A percentile compares a stretch with the other conserved stretches of the same genome.
Evolutionary conservation across 2,888 invertebrate species (phyloP).

Genomic region (Melanotus villosus): DNA sequence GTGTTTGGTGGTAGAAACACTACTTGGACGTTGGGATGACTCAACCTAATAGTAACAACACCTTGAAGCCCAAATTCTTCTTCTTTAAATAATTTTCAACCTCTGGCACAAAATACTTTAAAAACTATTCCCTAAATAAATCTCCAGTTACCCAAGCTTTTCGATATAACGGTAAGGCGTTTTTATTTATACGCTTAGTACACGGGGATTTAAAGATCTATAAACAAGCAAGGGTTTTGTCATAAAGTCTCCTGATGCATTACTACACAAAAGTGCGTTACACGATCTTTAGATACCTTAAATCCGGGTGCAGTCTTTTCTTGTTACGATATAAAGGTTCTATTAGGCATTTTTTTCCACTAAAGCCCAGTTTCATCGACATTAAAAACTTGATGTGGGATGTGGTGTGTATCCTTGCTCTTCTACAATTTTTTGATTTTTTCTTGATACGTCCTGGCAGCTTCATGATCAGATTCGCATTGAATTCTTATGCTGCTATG

Average conservation of each 20-base stretch:
- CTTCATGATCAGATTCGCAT: too few species aligned
- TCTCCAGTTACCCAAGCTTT: conserved; percentile 6
- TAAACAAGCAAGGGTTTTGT: conserved; percentile 1
- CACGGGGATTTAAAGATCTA: background rate
- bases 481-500: background rate
- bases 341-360: conserved; percentile 11
- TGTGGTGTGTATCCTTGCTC: background rate
- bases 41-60: too few species aligned
- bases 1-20: too few species aligned
- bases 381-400: conserved; percentile 20
- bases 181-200: background rate
- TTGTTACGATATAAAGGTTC: background rate
- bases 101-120: background rate
- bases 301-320: conserved; percentile 12
- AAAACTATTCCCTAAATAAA: background rate
- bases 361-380: conserved; percentile 2
- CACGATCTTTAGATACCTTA: conserved; percentile 1
- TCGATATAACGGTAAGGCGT: background rate
- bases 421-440: too few species aligned
- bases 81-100: too few species aligned
- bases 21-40: too few species aligned
- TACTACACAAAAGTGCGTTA: background rate
- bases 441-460: too few species aligned
- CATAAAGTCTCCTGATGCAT: background rate
- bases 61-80: too few species aligned